Percentiles rank a stretch among this genome's conserved stretches.
Evolutionary conservation across 2,113 vertebrate species (phyloP).

Genomic region (Gila orcuttii): DNA sequence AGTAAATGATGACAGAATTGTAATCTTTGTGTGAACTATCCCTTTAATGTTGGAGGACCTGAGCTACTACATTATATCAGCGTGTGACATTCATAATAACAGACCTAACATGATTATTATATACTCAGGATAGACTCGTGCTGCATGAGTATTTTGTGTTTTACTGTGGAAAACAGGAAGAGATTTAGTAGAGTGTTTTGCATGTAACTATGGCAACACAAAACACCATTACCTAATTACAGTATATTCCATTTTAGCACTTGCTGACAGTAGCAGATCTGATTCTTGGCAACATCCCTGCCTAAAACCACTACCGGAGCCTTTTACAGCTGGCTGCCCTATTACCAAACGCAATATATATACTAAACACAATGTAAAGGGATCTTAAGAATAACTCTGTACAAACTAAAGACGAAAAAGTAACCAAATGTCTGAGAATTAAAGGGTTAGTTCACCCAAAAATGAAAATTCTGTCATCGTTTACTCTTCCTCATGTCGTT

Average conservation of each 20-base stretch:
- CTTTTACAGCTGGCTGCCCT: neutral
- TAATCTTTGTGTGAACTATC: neutral
- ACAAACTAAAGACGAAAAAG: neutral
- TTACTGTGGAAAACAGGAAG: neutral
- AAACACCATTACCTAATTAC: neutral
- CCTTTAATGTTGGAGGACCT: neutral
- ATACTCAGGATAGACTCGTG: neutral
- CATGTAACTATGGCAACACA: neutral
- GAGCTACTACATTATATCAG: neutral
- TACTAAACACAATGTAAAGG: neutral
- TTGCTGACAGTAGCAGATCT: neutral
- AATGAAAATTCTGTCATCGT: too few relatives aligned
- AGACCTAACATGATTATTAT: neutral
- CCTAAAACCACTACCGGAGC: neutral
- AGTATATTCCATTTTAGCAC: neutral
- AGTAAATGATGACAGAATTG: neutral
- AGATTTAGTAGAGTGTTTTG: neutral
- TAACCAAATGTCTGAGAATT: too few relatives aligned
- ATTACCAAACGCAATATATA: too few relatives aligned
- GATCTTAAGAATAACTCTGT: neutral
- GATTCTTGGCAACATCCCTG: neutral
- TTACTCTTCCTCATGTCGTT: too few relatives aligned
- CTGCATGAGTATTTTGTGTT: neutral
- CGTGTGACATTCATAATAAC: neutral
- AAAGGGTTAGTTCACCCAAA: too few relatives aligned